These are phyloP conservation scores for Cataglyphis livida DNA, from an alignment of 2,888 invertebrate species.

Conservation along the genomic window DNA sequence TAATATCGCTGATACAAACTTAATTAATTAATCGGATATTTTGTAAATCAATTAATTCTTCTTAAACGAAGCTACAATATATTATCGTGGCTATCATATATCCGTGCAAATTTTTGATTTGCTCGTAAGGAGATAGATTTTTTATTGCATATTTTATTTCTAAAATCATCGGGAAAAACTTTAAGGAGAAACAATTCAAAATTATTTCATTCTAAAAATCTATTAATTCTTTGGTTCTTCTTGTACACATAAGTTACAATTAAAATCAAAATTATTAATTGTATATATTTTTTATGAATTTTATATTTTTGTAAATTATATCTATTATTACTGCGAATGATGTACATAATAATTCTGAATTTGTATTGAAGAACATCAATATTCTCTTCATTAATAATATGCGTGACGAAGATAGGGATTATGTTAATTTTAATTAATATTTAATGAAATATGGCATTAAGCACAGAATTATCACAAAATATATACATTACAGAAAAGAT, in stretches of 20 bases:
- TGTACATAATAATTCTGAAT: background rate
- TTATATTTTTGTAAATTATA: slow-evolving; percentile 14
- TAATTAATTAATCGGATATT: background rate
- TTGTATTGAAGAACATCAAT: background rate
- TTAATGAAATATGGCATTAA: slow-evolving; percentile 20
- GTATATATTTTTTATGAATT: background rate
- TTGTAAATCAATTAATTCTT: slow-evolving; percentile 30
- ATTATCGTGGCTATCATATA: background rate
- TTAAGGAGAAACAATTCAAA: slow-evolving; percentile 63
- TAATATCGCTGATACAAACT: background rate
- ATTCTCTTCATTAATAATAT: slow-evolving; percentile 7
- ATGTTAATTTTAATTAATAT: background rate
- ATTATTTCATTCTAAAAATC: slow-evolving; percentile 48
- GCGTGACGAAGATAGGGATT: background rate
- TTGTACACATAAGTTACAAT: background rate
- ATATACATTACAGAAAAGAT: background rate
- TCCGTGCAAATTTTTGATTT: slow-evolving; percentile 30
- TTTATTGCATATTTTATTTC: slow-evolving; percentile 11
- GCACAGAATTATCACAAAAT: slow-evolving; percentile 13
- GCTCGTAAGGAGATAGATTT: slow-evolving; percentile 18
- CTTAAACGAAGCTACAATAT: slow-evolving; percentile 10
- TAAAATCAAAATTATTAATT: slow-evolving; percentile 8
- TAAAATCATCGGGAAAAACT: slow-evolving; percentile 68
- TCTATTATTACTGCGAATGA: background rate
- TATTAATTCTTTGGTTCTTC: background rate